Conservation (phyloP, 2,888 invertebrate species). For the Colletes collaris region DNA sequence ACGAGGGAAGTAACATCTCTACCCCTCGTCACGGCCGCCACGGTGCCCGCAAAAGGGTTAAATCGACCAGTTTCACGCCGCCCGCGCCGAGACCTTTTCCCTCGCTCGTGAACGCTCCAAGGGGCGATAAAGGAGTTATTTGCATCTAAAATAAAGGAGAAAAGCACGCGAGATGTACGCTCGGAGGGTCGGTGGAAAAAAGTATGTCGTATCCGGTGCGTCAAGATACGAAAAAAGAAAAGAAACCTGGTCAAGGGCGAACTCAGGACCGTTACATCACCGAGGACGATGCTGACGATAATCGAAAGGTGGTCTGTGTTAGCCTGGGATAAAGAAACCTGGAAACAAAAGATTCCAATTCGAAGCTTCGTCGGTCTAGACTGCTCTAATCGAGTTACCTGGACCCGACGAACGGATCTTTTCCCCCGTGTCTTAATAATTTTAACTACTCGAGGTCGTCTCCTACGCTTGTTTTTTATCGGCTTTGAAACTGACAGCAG, state of each 20-base stretch:
- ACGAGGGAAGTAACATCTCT: conserved; percentile 8
- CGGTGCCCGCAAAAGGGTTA: conserved; percentile 37
- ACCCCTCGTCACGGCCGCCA: conserved; percentile 1
- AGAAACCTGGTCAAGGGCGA: conserved; percentile 63
- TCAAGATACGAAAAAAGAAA: conserved; percentile 34
- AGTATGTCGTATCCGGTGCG: conserved; percentile 52
- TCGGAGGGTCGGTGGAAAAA: conserved; percentile 26
- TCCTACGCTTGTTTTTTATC: too few species aligned
- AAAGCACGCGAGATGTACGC: background rate
- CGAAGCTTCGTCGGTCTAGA: background rate
- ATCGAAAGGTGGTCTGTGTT: conserved; percentile 38
- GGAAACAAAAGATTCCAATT: conserved; percentile 10
- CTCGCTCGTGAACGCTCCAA: conserved; percentile 48
- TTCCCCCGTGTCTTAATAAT: too few species aligned
- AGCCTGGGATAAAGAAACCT: background rate
- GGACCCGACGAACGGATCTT: background rate
- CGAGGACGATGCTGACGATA: conserved; percentile 48
- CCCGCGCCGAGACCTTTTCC: conserved; percentile 6
- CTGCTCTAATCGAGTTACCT: background rate
- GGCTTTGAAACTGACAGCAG: too few species aligned
- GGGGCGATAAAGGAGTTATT: conserved; percentile 52
- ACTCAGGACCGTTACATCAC: conserved; percentile 56
- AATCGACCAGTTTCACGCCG: conserved; percentile 33
- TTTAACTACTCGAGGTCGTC: too few species aligned
- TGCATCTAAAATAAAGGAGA: conserved; percentile 44